These are phyloP conservation scores for Periophthalmus modestus DNA, from an alignment of 2,113 vertebrate genomes.

Conservation along the genomic window DNA sequence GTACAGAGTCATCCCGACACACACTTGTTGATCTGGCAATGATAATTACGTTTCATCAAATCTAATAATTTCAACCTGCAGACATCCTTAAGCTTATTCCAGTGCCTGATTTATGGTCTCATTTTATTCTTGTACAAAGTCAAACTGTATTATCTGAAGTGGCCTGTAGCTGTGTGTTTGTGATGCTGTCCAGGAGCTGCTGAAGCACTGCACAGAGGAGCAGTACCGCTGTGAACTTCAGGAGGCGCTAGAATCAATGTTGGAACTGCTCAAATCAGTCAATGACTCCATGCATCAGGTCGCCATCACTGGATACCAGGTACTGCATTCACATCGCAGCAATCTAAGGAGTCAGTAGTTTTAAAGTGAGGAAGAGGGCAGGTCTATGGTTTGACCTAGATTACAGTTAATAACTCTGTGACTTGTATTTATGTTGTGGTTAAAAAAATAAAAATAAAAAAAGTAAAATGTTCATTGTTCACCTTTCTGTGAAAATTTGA, in stretches of 20 bases:
- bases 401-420: too few relatives aligned
- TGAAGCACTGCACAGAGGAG: conserved; percentile 86
- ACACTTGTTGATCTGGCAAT: neutral
- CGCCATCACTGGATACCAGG: conserved; percentile 94
- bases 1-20: neutral
- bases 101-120: neutral
- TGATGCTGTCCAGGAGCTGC: conserved; percentile 82
- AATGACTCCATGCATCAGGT: conserved; percentile 99
- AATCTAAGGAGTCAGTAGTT: neutral
- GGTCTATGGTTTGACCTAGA: too few relatives aligned
- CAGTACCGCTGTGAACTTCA: conserved; percentile 84
- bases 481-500: too few relatives aligned
- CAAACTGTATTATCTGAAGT: conserved; percentile 20
- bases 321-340: conserved; percentile 51
- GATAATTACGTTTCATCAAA: neutral
- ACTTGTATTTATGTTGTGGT: too few relatives aligned
- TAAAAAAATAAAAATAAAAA: too few relatives aligned
- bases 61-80: neutral
- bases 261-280: conserved; percentile 94
- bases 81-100: neutral
- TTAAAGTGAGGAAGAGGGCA: too few relatives aligned
- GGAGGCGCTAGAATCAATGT: conserved; percentile 89
- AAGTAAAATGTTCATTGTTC: too few relatives aligned
- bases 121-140: neutral
- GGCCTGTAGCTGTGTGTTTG: conserved; percentile 29